Conservation (phyloP, 2,888 invertebrate genomes). For the Luffia ferchaultella region DNA sequence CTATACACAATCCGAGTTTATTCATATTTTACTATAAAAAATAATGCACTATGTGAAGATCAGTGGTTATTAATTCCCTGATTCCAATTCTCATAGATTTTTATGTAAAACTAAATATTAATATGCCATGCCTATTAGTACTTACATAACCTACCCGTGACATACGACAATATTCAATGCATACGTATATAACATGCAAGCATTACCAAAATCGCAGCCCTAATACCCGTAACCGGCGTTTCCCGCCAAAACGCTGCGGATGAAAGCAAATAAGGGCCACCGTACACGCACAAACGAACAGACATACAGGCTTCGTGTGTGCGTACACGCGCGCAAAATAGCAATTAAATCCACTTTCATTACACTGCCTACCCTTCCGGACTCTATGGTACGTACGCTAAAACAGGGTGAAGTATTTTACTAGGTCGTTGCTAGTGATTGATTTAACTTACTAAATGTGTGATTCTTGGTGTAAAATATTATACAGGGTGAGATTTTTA, state of each 20-base stretch:
- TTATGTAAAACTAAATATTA: too few relatives aligned
- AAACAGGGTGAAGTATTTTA: neutral
- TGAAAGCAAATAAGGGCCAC: neutral
- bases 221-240: neutral
- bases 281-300: neutral
- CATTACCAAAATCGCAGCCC: neutral
- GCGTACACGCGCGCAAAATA: conserved; percentile 38
- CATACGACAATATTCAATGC: neutral
- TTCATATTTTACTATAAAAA: too few relatives aligned
- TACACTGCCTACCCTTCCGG: conserved; percentile 18
- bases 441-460: neutral
- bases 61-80: too few relatives aligned
- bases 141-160: too few relatives aligned
- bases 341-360: conserved; percentile 55
- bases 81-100: too few relatives aligned
- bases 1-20: too few relatives aligned
- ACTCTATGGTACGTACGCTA: neutral
- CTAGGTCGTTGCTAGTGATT: neutral
- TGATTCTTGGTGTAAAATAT: too few relatives aligned
- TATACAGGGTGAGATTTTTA: too few relatives aligned
- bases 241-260: neutral
- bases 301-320: too few relatives aligned
- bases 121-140: too few relatives aligned
- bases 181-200: neutral
- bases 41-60: too few relatives aligned